phyloP scores from a whole-genome alignment of 64 coral and sea anemone species.

The Orbicella faveolata region DNA sequence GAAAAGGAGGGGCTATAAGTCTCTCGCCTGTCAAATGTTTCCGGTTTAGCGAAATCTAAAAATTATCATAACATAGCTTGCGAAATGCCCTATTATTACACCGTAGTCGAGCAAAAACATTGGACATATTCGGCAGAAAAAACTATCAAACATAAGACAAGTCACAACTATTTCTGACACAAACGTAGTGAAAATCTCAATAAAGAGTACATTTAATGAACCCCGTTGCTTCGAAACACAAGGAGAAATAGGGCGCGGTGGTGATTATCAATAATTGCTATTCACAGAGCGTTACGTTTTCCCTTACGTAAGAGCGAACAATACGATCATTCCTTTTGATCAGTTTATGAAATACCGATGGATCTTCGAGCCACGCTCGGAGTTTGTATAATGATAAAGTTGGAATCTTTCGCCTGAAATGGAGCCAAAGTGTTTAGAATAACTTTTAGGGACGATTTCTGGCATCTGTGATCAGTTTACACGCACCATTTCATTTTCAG shows the following conservation, averaged over 20 bases:
- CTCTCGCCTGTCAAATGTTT: constrained; percentile 67
- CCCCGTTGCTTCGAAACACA: neutral
- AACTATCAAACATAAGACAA: neutral
- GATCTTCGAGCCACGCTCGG: neutral
- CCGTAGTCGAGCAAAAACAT: neutral
- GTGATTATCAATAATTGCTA: constrained; percentile 38
- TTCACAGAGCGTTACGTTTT: constrained; percentile 26
- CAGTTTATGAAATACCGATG: neutral
- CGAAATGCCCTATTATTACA: constrained; percentile 31
- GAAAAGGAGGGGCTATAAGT: constrained; percentile 60
- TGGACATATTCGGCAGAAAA: constrained; percentile 1
- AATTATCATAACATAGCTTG: constrained; percentile 24
- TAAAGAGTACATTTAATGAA: neutral
- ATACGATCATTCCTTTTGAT: neutral
- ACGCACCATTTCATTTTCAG: constrained; percentile 31
- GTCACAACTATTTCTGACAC: neutral
- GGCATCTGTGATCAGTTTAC: neutral
- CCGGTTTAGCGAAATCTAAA: constrained; percentile 72
- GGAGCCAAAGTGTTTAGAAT: neutral
- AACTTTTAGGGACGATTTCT: neutral
- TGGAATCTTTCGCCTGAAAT: neutral
- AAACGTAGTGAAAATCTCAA: neutral
- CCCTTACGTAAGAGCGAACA: constrained; percentile 13
- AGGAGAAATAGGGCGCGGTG: constrained; percentile 7
- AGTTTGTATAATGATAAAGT: neutral